A percentile compares a stretch with the other conserved stretches of the same genome.
These are phyloP conservation scores for Calliphora vicina DNA, from an alignment of 1,140 invertebrate genomes.

Conservation along the genomic window DNA sequence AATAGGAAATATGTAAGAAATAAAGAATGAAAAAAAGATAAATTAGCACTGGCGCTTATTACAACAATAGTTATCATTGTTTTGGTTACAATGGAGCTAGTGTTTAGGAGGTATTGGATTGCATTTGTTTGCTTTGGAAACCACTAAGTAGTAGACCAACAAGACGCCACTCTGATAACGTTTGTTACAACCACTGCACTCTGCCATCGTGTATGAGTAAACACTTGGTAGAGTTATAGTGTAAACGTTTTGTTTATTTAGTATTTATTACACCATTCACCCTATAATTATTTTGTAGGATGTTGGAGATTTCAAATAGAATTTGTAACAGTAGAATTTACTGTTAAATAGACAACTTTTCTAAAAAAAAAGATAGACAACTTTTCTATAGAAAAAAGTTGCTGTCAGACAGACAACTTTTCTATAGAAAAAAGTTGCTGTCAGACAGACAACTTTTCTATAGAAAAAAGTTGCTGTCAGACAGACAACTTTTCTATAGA, in stretches of 20 bases:
- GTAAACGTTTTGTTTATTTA: not conserved
- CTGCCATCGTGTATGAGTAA: not conserved
- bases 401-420: too few relatives aligned
- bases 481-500: too few relatives aligned
- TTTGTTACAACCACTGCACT: not conserved
- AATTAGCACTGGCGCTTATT: constrained; percentile 10
- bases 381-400: too few relatives aligned
- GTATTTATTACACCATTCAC: not conserved
- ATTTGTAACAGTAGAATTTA: not conserved
- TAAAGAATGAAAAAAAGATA: not conserved
- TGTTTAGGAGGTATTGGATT: not conserved
- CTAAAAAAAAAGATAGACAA: too few relatives aligned
- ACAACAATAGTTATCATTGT: not conserved
- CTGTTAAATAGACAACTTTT: too few relatives aligned
- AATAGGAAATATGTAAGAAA: not conserved
- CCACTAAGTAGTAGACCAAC: not conserved
- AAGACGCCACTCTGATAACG: not conserved
- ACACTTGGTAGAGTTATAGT: not conserved
- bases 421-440: too few relatives aligned
- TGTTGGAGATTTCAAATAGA: not conserved
- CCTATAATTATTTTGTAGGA: not conserved
- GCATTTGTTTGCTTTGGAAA: not conserved
- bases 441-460: too few relatives aligned
- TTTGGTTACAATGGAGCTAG: not conserved
- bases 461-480: too few relatives aligned